phyloP scores from a whole-genome alignment of 2,888 invertebrate species.

The Lacanobia wlatinum region DNA sequence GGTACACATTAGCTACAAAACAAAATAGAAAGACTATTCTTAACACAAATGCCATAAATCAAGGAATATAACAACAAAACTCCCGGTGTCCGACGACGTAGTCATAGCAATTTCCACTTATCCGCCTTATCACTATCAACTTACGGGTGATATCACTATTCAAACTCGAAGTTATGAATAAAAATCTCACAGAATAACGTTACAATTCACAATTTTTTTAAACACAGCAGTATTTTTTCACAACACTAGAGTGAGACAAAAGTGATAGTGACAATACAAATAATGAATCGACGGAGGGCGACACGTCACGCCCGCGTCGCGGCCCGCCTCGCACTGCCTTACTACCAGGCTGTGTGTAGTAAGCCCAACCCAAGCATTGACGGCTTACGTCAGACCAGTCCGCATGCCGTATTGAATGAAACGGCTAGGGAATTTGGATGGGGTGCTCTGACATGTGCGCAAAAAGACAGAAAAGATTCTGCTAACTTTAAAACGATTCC shows the following conservation, averaged over 20 bases:
- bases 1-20: constrained; percentile 16
- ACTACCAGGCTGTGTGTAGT: constrained; percentile 71
- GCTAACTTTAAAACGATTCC: not conserved
- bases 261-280: constrained; percentile 63
- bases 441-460: constrained; percentile 58
- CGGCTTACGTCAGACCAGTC: constrained; percentile 84
- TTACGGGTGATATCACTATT: constrained; percentile 77
- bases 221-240: constrained; percentile 60
- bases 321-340: constrained; percentile 81
- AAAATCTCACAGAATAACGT: constrained; percentile 59
- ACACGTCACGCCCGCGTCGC: constrained; percentile 78
- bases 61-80: constrained; percentile 74
- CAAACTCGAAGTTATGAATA: constrained; percentile 66
- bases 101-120: constrained; percentile 86
- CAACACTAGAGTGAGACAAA: constrained; percentile 62
- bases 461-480: constrained; percentile 22
- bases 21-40: constrained; percentile 42
- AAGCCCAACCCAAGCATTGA: constrained; percentile 81
- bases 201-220: constrained; percentile 61
- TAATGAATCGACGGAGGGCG: constrained; percentile 61
- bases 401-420: constrained; percentile 84
- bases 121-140: constrained; percentile 82
- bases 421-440: constrained; percentile 68
- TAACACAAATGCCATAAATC: constrained; percentile 62
- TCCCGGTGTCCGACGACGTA: constrained; percentile 79